Percentiles rank a stretch among this genome's conserved stretches.
Conservation (phyloP, 2,797 vertebrate species). For the Tokudaia tokunoshimensis region DNA sequence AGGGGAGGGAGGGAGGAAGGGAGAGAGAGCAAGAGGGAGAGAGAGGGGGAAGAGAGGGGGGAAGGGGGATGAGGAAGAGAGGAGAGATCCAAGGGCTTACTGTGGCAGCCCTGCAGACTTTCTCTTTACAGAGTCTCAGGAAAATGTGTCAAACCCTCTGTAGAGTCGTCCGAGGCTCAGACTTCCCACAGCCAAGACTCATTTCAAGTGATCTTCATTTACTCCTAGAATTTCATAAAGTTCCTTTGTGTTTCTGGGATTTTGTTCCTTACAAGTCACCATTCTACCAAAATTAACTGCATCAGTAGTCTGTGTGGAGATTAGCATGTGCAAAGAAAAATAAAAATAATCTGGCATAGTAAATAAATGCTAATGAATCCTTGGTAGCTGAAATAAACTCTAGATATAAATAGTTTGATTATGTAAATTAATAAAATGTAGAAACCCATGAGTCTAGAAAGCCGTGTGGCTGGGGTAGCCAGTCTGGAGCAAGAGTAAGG, state of each 20-base stretch:
- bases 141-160: not conserved
- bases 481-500: no score
- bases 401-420: slow-evolving; percentile 19
- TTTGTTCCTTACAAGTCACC: not conserved
- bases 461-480: no score
- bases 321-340: not conserved
- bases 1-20: no score
- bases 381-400: not conserved
- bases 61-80: not conserved
- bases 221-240: not conserved
- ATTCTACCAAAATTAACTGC: not conserved
- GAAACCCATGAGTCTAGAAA: not conserved
- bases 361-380: slow-evolving; percentile 17
- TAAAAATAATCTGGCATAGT: not conserved
- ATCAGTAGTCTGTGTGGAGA: not conserved
- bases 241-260: not conserved
- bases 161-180: not conserved
- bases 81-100: not conserved
- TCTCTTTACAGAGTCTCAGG: not conserved
- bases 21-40: no score
- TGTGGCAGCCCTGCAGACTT: not conserved
- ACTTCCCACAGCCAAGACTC: not conserved
- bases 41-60: no score
- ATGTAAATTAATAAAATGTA: not conserved
- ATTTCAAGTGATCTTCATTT: not conserved